Evolutionary conservation across 2,888 invertebrate genomes (phyloP), one percentile per base, ranked within the genome.

Genomic region (Microlaimidae sp.): DNA sequence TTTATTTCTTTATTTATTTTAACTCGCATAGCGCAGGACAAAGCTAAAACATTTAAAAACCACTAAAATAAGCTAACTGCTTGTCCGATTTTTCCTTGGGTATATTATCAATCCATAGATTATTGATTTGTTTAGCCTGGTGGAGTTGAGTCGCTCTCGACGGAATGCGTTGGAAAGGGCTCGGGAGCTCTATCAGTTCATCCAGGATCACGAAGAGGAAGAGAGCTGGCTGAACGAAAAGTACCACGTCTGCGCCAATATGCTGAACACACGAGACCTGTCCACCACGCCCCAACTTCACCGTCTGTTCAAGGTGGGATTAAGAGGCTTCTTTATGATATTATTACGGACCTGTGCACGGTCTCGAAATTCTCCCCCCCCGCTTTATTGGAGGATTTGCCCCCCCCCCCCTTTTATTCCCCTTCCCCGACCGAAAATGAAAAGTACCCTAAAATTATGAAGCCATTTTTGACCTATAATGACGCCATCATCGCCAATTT

Each of bases 151-250:
- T 42, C 81, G 82, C 52, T 81, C 81, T 62, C 79, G 90, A 5
- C 82, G 87, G 58, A 81, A 81, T 1, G 78, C 84, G 17, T 75
- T 97, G 17, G 90, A 93, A 70, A 89, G 92, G 65, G 88, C 90
- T 0, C 78, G 89, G 56, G 85, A 86, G 67, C 85, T 89, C 65
- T 92, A 84, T 75, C 89, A 92, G 73, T 92, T 95, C 74, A 75
- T 92, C 55, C 89, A 92, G 72, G 93, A 95, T 69, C 85, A 89
- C 63, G 93, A 95, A 64, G 95, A 95, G 65, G 95, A 95, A 72
- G 92, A 93, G 74, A 82, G 86, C 1, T 95, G 95, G 93, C 77
- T 95, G 52, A 81, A 85, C 1, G 95, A 97, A 69, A 88, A 87
- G 68, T 87, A 89, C 70, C 78, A 86, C 3, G 83, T 92, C 57